Conservation (phyloP, 2,888 invertebrate species). For the Mesorhabditis belari region DNA sequence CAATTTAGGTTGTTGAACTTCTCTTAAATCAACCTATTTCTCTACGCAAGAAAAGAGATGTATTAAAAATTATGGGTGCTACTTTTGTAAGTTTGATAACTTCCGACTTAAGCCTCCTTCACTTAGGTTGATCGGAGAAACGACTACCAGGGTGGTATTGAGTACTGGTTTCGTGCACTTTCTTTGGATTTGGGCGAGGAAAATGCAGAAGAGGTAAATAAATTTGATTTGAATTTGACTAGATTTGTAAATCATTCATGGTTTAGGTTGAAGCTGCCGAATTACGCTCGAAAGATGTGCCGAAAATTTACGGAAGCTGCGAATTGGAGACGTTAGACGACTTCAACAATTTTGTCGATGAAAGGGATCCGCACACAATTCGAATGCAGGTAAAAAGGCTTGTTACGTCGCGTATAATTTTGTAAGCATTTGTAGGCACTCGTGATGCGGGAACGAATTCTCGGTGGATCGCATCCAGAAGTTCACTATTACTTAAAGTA, state of each 20-base stretch:
- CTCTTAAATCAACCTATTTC: slow-evolving; percentile 10
- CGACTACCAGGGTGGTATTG: slow-evolving; percentile 65
- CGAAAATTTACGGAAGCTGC: slow-evolving; percentile 76
- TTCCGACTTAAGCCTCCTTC: background rate
- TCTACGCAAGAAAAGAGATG: slow-evolving; percentile 17
- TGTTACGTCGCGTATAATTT: background rate
- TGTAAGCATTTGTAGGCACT: slow-evolving; percentile 74
- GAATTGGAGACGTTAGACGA: slow-evolving; percentile 75
- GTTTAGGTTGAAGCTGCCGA: background rate
- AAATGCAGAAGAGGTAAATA: slow-evolving; percentile 3
- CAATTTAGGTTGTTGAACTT: slow-evolving; percentile 12
- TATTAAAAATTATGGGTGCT: slow-evolving; percentile 31
- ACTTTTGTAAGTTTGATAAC: slow-evolving; percentile 2
- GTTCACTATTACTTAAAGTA: slow-evolving; percentile 64
- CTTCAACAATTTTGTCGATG: slow-evolving; percentile 68
- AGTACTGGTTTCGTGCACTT: too few species aligned
- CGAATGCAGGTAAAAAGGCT: slow-evolving; percentile 68
- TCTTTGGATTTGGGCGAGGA: slow-evolving; percentile 6
- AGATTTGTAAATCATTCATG: background rate
- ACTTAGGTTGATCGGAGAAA: background rate
- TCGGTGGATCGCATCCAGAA: slow-evolving; percentile 79
- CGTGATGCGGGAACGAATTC: slow-evolving; percentile 76
- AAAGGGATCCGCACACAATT: slow-evolving; percentile 90
- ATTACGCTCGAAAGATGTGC: background rate
- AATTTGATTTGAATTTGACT: too few species aligned